Evolutionary conservation across 2,113 vertebrate genomes (phyloP), one percentile per base, ranked within the genome.

Genomic region (Aplodontia rufa): DNA sequence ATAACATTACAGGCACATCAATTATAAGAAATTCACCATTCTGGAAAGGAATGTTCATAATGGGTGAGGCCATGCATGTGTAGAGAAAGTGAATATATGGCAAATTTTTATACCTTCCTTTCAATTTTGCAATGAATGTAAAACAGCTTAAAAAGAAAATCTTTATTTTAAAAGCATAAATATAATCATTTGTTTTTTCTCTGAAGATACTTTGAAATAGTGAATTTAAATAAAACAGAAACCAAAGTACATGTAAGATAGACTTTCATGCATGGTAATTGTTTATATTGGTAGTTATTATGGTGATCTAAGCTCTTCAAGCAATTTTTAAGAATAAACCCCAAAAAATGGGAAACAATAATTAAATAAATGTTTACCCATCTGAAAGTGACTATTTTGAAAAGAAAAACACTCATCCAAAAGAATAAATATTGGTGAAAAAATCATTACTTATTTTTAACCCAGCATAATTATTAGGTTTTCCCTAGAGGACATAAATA

Each of bases 11-110:
- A 17, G 0, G 10, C 8, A 69, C 62, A 58, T 79, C 6, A 22
- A 6, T 66, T 40, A 32, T 45, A 58, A 53, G 26, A 45, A 60
- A 64, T 13, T 28, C 2, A 32, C 37, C 40, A 10, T 22, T 37
- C 37, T 35, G 1, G 14, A 42, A 24, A 24, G 32, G 9, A 14
- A n/a, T 53, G 55, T 11, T 66, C 1, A 32, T 14, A 2, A 30
- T 17, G 4, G 3, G 32, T 26, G 42, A 84, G 17, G 7, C 17
- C 16, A 16, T 30, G 1, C 1, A 14, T 26, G 4, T 8, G 6
- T 30, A 37, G 37, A 5, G 17, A 26, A 6, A 40, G 24, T 5
- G 16, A 40, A 4, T 64, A 17, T 12, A 6, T 47, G 37, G n/a
- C 10, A 35, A 35, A 45, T 55, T 20, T 58, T 58, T 11, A 0